Evolutionary conservation across 2,888 invertebrate species (phyloP).

Genomic region (Ypsolopha sequella): DNA sequence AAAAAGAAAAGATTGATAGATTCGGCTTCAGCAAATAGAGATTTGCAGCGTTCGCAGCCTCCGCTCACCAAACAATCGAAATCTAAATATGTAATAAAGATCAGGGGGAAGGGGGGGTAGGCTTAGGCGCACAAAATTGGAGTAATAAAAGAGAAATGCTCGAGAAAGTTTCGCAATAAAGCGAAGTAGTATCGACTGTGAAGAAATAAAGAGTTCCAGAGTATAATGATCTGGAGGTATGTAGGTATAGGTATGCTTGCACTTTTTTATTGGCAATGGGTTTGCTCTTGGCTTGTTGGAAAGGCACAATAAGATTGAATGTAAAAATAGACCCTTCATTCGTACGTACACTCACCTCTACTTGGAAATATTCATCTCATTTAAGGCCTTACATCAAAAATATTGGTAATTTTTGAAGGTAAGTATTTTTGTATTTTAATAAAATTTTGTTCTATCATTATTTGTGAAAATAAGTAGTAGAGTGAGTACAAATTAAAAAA

Average conservation of each 20-base stretch:
- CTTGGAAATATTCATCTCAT: too few species aligned
- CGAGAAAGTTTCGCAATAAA: conserved; percentile 69
- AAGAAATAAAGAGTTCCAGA: conserved; percentile 64
- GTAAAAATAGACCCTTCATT: too few species aligned
- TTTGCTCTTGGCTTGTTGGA: background rate
- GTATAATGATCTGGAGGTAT: conserved; percentile 26
- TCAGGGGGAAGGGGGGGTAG: conserved; percentile 36
- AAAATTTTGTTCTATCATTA: too few species aligned
- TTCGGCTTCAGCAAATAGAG: too few species aligned
- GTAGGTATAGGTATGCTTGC: background rate
- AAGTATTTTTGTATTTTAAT: too few species aligned
- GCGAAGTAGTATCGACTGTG: conserved; percentile 67
- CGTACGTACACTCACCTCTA: too few species aligned
- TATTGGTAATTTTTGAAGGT: too few species aligned
- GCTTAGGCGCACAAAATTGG: conserved; percentile 68
- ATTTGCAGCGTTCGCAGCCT: background rate
- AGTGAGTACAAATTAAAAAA: too few species aligned
- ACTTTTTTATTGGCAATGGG: background rate
- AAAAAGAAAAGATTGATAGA: too few species aligned
- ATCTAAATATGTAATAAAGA: conserved; percentile 63
- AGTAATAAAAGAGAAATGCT: conserved; percentile 70
- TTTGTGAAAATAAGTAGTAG: too few species aligned
- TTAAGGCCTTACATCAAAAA: too few species aligned
- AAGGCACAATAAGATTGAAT: too few species aligned
- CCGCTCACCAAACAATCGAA: conserved; percentile 36